Conservation (phyloP, 2,113 vertebrate species). For the Seriola aureovittata region DNA sequence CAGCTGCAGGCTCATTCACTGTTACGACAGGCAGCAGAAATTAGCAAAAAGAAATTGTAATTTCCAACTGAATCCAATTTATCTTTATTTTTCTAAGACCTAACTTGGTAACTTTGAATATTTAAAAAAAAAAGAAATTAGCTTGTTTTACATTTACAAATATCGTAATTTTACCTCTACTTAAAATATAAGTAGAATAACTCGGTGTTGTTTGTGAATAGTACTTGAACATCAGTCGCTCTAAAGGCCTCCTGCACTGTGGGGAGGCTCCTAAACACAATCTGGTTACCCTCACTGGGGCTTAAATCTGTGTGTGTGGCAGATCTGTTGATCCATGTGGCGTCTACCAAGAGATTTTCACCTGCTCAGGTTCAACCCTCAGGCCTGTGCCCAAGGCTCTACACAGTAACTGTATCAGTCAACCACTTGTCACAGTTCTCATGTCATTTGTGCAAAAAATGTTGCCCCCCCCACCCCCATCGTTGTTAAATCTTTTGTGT, state of each 20-base stretch:
- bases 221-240: background rate
- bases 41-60: too few relatives aligned
- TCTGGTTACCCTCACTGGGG: slow-evolving; percentile 8
- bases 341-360: slow-evolving; percentile 59
- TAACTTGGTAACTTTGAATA: too few relatives aligned
- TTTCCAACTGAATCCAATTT: too few relatives aligned
- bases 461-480: too few relatives aligned
- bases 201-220: background rate
- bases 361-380: slow-evolving; percentile 33
- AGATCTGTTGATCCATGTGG: slow-evolving; percentile 53
- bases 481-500: background rate
- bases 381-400: background rate
- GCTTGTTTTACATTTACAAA: background rate
- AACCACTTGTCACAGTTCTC: background rate
- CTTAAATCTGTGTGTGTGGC: slow-evolving; percentile 50
- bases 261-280: background rate
- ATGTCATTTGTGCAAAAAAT: background rate
- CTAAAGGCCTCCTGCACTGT: background rate
- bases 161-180: background rate
- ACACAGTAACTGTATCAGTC: background rate
- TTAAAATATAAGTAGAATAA: background rate
- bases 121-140: background rate
- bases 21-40: background rate
- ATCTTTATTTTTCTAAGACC: background rate
- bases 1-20: background rate